Conservation (phyloP, 2,113 vertebrate species). For the Protobothrops flavoviridis region DNA sequence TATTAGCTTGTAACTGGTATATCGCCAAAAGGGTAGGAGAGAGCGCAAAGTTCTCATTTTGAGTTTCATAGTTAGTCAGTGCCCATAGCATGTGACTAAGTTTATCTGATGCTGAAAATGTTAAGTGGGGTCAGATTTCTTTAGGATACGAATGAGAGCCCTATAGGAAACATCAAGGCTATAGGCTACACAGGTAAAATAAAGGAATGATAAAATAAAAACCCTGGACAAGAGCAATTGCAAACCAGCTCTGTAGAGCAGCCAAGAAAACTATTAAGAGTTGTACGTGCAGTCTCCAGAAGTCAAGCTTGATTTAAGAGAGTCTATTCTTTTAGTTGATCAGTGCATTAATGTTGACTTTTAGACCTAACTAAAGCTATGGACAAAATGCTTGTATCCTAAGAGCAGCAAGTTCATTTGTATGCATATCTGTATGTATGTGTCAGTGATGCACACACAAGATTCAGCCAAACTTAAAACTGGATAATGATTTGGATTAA, state of each 20-base stretch:
- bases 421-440: neutral
- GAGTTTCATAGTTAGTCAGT: neutral
- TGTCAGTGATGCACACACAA: neutral
- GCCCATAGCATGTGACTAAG: neutral
- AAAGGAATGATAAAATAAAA: neutral
- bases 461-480: neutral
- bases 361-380: neutral
- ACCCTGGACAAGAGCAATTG: neutral
- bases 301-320: neutral
- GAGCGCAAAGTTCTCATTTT: neutral
- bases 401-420: neutral
- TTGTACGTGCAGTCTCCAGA: neutral
- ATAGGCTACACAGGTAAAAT: neutral
- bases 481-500: neutral
- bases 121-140: neutral
- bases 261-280: neutral
- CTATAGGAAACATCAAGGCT: neutral
- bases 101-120: neutral
- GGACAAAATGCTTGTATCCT: neutral
- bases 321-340: neutral
- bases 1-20: neutral
- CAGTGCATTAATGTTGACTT: neutral
- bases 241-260: neutral
- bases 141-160: neutral
- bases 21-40: constrained; percentile 19